phyloP scores from a whole-genome alignment of 2,113 vertebrate species.

The Boleophthalmus pectinirostris region DNA sequence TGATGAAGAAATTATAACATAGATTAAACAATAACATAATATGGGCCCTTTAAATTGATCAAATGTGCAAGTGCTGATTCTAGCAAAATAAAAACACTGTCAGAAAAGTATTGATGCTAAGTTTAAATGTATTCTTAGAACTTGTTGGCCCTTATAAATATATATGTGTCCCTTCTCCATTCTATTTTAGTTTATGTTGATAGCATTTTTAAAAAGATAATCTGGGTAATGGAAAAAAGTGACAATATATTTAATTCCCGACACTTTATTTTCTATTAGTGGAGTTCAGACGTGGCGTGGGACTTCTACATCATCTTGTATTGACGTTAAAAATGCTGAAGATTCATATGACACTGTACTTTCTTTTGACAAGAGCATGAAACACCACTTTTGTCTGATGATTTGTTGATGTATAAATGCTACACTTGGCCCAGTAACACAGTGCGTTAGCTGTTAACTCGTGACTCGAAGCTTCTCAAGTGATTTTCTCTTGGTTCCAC shows the following conservation, averaged over 20 bases:
- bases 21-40: too few species aligned
- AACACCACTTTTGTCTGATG: neutral
- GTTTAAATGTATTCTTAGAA: too few species aligned
- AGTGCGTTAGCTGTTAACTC: slow-evolving; percentile 6
- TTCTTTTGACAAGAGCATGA: slow-evolving; percentile 4
- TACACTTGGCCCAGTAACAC: slow-evolving; percentile 19
- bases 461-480: neutral
- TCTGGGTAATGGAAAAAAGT: too few species aligned
- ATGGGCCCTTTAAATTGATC: too few species aligned
- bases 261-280: neutral
- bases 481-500: neutral
- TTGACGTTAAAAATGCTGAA: neutral
- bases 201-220: neutral
- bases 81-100: too few species aligned
- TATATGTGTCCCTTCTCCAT: too few species aligned
- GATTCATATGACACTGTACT: neutral
- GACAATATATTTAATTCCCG: too few species aligned
- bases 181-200: too few species aligned
- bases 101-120: too few species aligned
- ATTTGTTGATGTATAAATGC: slow-evolving; percentile 16
- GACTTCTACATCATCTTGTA: slow-evolving; percentile 8
- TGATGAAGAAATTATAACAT: too few species aligned
- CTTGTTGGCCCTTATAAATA: too few species aligned
- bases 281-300: slow-evolving; percentile 11
- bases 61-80: too few species aligned